phyloP scores from a whole-genome alignment of 2,797 vertebrate species.

The Lepilemur ruficaudatus region DNA sequence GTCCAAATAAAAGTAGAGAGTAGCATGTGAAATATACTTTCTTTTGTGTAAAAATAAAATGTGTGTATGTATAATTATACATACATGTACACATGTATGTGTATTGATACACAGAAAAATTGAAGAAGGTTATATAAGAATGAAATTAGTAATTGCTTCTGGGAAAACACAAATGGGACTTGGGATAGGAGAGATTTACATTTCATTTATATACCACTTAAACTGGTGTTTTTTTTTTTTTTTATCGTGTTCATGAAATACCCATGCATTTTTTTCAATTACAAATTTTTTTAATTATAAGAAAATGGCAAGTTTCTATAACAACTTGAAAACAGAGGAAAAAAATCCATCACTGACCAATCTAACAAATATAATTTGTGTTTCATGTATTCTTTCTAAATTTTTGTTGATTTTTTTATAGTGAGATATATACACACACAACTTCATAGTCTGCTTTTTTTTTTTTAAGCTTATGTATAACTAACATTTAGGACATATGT shows the following conservation, averaged over 20 bases:
- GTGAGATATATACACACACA: background rate
- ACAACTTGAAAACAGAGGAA: background rate
- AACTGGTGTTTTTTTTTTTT: background rate
- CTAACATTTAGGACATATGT: background rate
- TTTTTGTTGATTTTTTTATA: background rate
- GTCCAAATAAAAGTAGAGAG: background rate
- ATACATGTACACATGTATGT: background rate
- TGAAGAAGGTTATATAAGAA: slow-evolving; percentile 13
- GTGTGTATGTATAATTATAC: background rate
- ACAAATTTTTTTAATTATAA: background rate
- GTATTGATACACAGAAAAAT: slow-evolving; percentile 3
- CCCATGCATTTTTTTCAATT: background rate
- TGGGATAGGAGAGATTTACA: background rate
- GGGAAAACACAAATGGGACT: background rate
- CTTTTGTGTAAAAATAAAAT: background rate
- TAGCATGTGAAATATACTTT: background rate
- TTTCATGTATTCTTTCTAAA: background rate
- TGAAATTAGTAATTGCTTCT: slow-evolving; percentile 41
- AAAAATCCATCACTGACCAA: background rate
- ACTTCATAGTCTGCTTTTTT: background rate
- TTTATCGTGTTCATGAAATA: background rate
- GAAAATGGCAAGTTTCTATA: slow-evolving; percentile 1
- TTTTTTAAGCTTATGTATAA: background rate
- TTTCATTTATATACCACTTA: background rate
- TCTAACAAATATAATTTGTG: background rate